These are phyloP conservation scores for Pipra filicauda DNA, from an alignment of 2,113 vertebrate genomes.

Conservation along the genomic window DNA sequence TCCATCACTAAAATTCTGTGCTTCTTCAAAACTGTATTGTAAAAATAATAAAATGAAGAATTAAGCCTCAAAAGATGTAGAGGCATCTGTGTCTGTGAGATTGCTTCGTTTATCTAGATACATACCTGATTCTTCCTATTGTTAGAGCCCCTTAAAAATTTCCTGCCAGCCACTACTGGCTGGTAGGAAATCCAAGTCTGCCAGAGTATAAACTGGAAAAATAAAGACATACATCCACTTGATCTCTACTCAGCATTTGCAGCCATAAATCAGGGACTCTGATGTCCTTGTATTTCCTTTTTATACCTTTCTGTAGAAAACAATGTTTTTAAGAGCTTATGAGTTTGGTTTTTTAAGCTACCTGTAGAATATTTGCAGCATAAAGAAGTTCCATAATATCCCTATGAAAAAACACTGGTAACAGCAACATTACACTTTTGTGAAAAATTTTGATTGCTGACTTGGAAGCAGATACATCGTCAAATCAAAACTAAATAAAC, in stretches of 20 bases:
- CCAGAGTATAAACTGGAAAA: background rate
- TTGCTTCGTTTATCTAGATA: background rate
- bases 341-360: background rate
- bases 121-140: background rate
- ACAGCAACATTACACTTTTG: rapidly evolving
- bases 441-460: background rate
- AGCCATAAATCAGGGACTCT: background rate
- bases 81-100: background rate
- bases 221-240: background rate
- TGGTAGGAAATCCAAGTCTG: background rate
- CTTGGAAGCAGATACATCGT: background rate
- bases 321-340: background rate
- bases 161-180: too few relatives aligned
- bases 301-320: background rate
- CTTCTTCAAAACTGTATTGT: background rate
- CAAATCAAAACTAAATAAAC: background rate
- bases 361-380: background rate
- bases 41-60: background rate
- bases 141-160: background rate
- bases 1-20: background rate
- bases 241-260: background rate
- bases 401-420: background rate
- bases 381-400: background rate
- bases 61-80: background rate
- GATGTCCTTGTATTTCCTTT: background rate